phyloP scores from a whole-genome alignment of 2,888 invertebrate genomes.

The Meandrusa payeni region DNA sequence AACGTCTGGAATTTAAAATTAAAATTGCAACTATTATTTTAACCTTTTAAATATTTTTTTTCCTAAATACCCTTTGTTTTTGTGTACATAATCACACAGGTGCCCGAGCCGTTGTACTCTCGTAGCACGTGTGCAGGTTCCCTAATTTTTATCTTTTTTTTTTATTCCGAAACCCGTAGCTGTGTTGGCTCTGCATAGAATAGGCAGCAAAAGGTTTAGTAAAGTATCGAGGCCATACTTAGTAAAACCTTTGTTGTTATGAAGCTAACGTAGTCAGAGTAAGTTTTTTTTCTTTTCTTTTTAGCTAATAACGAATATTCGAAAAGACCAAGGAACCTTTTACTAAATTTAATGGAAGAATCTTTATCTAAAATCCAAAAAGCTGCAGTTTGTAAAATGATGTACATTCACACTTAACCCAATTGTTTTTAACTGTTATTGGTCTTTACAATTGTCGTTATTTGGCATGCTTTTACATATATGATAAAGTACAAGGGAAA shows the following conservation, averaged over 20 bases:
- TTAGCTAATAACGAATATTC: conserved; percentile 6
- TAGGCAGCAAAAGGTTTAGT: conserved; percentile 37
- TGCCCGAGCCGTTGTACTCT: not conserved
- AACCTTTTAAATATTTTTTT: no score
- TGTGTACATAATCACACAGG: not conserved
- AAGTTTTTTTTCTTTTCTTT: conserved; percentile 33
- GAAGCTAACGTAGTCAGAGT: conserved; percentile 39
- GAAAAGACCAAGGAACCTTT: no score
- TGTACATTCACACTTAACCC: no score
- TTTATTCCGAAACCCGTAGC: conserved; percentile 64
- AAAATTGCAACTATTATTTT: no score
- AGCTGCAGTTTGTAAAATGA: no score
- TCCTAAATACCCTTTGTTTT: no score
- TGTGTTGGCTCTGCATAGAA: conserved; percentile 78
- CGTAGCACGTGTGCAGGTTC: not conserved
- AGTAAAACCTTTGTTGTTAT: conserved; percentile 32
- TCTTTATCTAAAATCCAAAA: no score
- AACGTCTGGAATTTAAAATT: no score
- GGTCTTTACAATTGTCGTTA: not conserved
- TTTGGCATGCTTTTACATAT: not conserved
- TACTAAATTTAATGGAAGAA: no score
- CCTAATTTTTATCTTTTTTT: conserved; percentile 41
- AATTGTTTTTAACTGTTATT: not conserved
- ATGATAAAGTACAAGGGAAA: no score
- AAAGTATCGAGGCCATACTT: conserved; percentile 34